phyloP scores from a whole-genome alignment of 2,888 invertebrate genomes.

The Taphrorychus bicolor region DNA sequence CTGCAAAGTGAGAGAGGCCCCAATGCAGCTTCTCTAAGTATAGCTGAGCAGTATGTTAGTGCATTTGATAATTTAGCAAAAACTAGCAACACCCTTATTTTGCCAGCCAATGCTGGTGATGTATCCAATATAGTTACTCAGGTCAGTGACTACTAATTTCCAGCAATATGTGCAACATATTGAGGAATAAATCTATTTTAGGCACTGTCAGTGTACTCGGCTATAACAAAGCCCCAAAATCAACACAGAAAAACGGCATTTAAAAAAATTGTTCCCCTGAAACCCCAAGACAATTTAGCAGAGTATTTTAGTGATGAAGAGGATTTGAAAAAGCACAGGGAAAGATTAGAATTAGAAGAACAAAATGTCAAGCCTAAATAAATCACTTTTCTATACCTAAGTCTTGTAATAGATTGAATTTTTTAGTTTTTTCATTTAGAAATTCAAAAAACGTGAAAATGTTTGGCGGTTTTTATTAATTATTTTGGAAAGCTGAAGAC shows the following conservation, averaged over 20 bases:
- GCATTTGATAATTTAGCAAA: constrained; percentile 95
- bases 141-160: constrained; percentile 61
- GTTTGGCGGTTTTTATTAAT: too few relatives aligned
- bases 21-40: constrained; percentile 88
- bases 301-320: constrained; percentile 60
- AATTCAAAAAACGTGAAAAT: too few relatives aligned
- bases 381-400: too few relatives aligned
- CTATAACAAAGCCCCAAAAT: constrained; percentile 59
- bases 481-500: too few relatives aligned
- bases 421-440: too few relatives aligned
- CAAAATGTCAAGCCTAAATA: constrained; percentile 25
- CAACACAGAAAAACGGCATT: constrained; percentile 22
- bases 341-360: constrained; percentile 40
- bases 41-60: constrained; percentile 95
- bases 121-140: constrained; percentile 81
- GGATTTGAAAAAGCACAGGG: constrained; percentile 49
- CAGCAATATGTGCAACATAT: neutral
- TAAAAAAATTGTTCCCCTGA: constrained; percentile 40
- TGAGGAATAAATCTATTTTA: constrained; percentile 52
- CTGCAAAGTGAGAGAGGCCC: constrained; percentile 69
- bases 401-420: too few relatives aligned
- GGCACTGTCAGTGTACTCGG: constrained; percentile 70
- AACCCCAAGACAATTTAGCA: constrained; percentile 51
- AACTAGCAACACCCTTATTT: constrained; percentile 90
- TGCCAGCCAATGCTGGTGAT: constrained; percentile 90